phyloP scores from a whole-genome alignment of 2,888 invertebrate genomes.

The Scaptomyza cyrtandrae region DNA sequence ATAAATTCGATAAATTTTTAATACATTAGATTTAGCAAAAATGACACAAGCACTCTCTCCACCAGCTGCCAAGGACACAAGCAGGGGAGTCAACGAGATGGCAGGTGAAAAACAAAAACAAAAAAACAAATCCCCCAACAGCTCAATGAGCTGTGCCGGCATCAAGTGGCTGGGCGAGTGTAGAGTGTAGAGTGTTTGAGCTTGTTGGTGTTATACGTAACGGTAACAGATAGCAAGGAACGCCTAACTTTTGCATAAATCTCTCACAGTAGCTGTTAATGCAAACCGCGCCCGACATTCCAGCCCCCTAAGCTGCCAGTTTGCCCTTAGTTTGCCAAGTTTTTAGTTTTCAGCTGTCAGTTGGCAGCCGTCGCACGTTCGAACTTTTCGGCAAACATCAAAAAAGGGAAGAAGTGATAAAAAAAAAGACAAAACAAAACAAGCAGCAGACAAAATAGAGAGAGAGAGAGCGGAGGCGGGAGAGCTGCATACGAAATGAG shows the following conservation, averaged over 20 bases:
- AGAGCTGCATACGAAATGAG: slow-evolving; percentile 55
- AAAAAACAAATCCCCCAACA: slow-evolving; percentile 33
- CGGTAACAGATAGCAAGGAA: slow-evolving; percentile 49
- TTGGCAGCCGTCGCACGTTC: slow-evolving; percentile 54
- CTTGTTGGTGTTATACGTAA: neutral
- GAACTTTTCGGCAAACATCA: slow-evolving; percentile 54
- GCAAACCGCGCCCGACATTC: slow-evolving; percentile 54
- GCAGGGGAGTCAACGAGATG: slow-evolving; percentile 1
- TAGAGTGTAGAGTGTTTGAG: neutral
- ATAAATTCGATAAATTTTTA: slow-evolving; percentile 77
- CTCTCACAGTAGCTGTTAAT: slow-evolving; percentile 70
- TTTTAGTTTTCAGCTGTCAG: slow-evolving; percentile 32
- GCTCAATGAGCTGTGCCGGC: slow-evolving; percentile 38
- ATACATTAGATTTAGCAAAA: slow-evolving; percentile 66
- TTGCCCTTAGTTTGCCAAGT: slow-evolving; percentile 18
- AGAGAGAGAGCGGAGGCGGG: neutral
- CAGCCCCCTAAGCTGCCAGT: slow-evolving; percentile 15
- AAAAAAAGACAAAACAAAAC: neutral
- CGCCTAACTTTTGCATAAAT: slow-evolving; percentile 71
- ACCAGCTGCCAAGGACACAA: slow-evolving; percentile 26
- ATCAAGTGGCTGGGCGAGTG: slow-evolving; percentile 2
- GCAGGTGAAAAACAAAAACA: slow-evolving; percentile 42
- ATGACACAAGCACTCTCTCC: slow-evolving; percentile 38
- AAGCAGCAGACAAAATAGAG: slow-evolving; percentile 24
- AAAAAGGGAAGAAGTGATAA: slow-evolving; percentile 1